Evolutionary conservation across 2,113 vertebrate species (phyloP), one percentile per base, ranked within the genome.

Genomic region (Meles meles): DNA sequence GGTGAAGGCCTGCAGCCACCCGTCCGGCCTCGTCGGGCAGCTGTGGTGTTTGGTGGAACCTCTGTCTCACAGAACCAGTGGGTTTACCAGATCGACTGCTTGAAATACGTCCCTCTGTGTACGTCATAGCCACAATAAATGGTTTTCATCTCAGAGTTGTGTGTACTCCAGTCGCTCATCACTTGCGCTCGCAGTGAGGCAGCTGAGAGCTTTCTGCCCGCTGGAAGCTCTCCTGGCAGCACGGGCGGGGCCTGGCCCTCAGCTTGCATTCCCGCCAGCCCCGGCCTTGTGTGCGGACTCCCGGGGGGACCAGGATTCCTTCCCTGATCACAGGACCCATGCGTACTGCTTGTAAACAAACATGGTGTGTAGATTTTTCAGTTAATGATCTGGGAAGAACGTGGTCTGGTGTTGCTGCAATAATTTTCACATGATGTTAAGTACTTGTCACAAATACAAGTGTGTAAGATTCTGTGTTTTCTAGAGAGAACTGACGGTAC

Each of bases 321-420:
- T 55, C 29, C 49, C 74, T 93, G 9, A 25, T 52, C 25, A 21
- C 63, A 85, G 71, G 85, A 88, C 29, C 25, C 44, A 77, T 25
- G 18, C 49, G 4, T 93, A 44, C 63, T 93, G 47, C 79, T 85
- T 95, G 15, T 95, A 89, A 95, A 67, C 95, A 92, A 95, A 72
- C 15, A 82, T 63, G 57, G 34, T 47, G 5, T 95, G 20, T 93
- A 81, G 39, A 42, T 49, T 84, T 94, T 93, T 61, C 15, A 90
- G 0, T 92, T 96, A 18, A 27, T 74, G 77, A 79, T 90, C 39
- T 3, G 84, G 76, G 90, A 94, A 55, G 37, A 86, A 67, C 63
- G 3, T 63, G 39, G n/a, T 82, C 86, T 63, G 52, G 34, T 92
- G 18, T 87, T 80, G 13, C 8, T 71, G 7, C 6, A 74, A 1